Evolutionary conservation across 2,113 vertebrate genomes (phyloP), one percentile per base, ranked within the genome.

Genomic region (Corythornis madagascariensis): DNA sequence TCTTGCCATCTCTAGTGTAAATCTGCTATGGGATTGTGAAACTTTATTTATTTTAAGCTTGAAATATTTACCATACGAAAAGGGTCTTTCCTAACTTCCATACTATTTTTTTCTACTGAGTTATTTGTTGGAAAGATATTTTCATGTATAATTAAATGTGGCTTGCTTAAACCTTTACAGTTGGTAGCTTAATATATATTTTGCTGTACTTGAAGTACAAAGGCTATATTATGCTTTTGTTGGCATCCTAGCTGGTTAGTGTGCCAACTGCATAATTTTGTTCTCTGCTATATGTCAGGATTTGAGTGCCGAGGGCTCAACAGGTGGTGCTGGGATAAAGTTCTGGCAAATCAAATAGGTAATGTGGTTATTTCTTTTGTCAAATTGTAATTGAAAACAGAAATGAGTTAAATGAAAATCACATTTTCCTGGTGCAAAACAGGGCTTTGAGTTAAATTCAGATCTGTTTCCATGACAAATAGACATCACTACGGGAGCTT

Each of bases 371-470:
- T 98, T 97, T 94, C 97, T 98, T 97, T 97, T 98, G 97, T 98
- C 97, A 97, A 98, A 97, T 97, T 96, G 90, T 98, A 98, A 98
- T 98, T 97, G 94, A 92, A 97, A 98, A 76, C 97, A 98, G 97
- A 97, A 90, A 87, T 16, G 2, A 93, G 96, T 96, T 96, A 98
- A 97, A 97, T 83, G 96, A 97, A 91, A 96, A 97, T 95, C 96
- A 94, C 56, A 70, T 97, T 97, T 96, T 96, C 90, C 90, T 91
- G 66, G 79, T 96, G 92, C 91, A 92, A 96, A 96, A 96, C 78
- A 87, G 84, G 81, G 42, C 64, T 91, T 95, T 80, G 83, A 95
- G 91, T 97, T 93, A 94, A 95, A 94, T 79, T 90, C 90, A 93
- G 91, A 96, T 96, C 94, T 66, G 90, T 97, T 96, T 95, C 92